Base-by-base conservation (phyloP, 1,140 invertebrate species). In the Eufriesea mexicana region DNA sequence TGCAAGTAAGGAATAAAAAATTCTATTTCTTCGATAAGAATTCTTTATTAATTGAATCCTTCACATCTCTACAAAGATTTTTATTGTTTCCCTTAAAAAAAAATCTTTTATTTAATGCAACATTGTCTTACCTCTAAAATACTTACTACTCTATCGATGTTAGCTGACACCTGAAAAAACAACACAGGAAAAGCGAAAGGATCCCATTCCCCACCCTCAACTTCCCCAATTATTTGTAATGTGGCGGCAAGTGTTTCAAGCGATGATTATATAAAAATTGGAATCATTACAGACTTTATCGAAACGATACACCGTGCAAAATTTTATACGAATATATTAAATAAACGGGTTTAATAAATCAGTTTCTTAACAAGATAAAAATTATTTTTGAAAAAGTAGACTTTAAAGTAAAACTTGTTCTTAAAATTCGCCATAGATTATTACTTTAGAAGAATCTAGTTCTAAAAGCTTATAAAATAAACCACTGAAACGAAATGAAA, bases 221-320 rank as follows among this genome's bases (percentile, higher is more conserved):
- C 8, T 28, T 59, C 51, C 45, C 55, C 64, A 74, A 81, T 57
- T 68, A 76, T 42, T 54, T 25, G 6, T 5, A 83, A 72, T 72
- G 79, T 83, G 80, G 84, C 84, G 80, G 84, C 79, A 85, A 85
- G 80, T 85, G 84, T 77, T 75, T 45, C 45, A 84, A 82, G 62
- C 79, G 79, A 81, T 84, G 79, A 81, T 80, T 47, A 55, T 18
- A 59, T 57, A 59, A 68, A 49, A 66, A 64, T 66, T 71, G 25
- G 20, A 25, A 72, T 83, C 16, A 47, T 74, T 42, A 42, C 9
- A 55, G 23, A 57, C 42, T 55, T 14, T 25, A 49, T 23, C 35
- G 67, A 47, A 64, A 64, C 73, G 16, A 62, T 49, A 35, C 8
- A 16, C 55, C 49, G 10, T 72, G 28, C 23, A 54, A 79, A 62